phyloP scores from a whole-genome alignment of 2,113 vertebrate genomes.

The Psittacus erithacus region DNA sequence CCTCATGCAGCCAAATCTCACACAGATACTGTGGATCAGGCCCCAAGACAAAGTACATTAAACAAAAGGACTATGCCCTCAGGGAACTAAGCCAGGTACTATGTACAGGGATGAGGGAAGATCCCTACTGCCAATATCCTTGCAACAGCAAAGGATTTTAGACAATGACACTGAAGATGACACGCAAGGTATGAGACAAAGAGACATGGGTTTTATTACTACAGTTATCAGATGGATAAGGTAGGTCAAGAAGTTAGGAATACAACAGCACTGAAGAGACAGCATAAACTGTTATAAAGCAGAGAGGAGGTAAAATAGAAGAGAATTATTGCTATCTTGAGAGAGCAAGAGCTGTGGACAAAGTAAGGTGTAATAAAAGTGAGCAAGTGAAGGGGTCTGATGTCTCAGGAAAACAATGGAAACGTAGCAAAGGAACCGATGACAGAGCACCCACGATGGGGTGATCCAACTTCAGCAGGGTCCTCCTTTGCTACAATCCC shows the following conservation, averaged over 20 bases:
- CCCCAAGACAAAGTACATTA: neutral
- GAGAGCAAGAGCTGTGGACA: neutral
- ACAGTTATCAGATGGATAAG: neutral
- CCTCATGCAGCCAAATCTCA: neutral
- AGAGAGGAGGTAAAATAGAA: neutral
- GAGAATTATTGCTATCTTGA: neutral
- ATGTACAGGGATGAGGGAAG: neutral
- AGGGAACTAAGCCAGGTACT: neutral
- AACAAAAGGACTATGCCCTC: neutral
- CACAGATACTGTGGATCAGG: neutral
- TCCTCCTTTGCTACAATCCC: neutral
- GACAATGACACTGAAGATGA: neutral
- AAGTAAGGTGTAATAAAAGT: neutral
- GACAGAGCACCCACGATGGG: rapidly evolving
- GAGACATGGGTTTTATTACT: neutral
- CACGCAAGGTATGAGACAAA: neutral
- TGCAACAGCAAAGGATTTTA: neutral
- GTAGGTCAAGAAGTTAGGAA: neutral
- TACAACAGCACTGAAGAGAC: neutral
- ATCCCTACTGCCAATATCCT: neutral
- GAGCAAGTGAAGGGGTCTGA: neutral
- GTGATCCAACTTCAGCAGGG: neutral
- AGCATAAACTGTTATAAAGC: neutral
- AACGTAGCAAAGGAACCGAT: neutral
- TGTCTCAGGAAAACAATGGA: neutral